phyloP scores from a whole-genome alignment of 2,113 vertebrate genomes.

The Panthera leo region DNA sequence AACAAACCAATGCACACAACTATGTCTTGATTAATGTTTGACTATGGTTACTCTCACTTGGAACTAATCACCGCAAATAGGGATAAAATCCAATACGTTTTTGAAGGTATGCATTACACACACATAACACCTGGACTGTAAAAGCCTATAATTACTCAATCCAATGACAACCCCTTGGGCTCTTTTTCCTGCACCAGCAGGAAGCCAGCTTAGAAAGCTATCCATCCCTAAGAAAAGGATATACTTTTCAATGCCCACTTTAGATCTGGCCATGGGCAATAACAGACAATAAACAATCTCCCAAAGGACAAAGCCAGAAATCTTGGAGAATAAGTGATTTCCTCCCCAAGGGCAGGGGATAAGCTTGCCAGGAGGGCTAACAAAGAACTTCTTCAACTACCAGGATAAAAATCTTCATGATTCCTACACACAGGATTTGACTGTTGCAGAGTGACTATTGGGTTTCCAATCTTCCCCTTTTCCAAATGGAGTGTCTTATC shows the following conservation, averaged over 20 bases:
- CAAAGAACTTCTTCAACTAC: constrained; percentile 38
- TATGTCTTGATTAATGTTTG: not conserved
- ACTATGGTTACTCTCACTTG: not conserved
- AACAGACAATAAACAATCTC: constrained; percentile 18
- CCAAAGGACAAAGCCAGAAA: constrained; percentile 38
- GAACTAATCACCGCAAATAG: not conserved
- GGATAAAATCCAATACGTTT: not conserved
- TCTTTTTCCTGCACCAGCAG: not conserved
- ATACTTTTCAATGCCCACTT: not conserved
- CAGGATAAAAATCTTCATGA: constrained; percentile 29
- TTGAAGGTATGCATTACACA: not conserved
- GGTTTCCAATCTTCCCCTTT: not conserved
- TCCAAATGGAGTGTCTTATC: not conserved
- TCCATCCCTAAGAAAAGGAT: not conserved
- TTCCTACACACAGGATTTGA: not conserved
- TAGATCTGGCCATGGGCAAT: constrained; percentile 7
- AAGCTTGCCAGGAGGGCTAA: constrained; percentile 11
- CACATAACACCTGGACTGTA: not conserved
- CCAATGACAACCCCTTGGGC: not conserved
- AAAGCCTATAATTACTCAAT: not conserved
- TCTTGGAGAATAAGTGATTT: not conserved
- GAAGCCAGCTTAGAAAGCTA: constrained; percentile 5
- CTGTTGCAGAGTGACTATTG: not conserved
- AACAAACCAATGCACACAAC: not conserved
- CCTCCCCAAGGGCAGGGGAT: not conserved